A percentile compares a stretch with the other conserved stretches of the same genome.
phyloP scores from a whole-genome alignment of 92 coral and sea anemone genomes.

The Epizoanthus scotinus region DNA sequence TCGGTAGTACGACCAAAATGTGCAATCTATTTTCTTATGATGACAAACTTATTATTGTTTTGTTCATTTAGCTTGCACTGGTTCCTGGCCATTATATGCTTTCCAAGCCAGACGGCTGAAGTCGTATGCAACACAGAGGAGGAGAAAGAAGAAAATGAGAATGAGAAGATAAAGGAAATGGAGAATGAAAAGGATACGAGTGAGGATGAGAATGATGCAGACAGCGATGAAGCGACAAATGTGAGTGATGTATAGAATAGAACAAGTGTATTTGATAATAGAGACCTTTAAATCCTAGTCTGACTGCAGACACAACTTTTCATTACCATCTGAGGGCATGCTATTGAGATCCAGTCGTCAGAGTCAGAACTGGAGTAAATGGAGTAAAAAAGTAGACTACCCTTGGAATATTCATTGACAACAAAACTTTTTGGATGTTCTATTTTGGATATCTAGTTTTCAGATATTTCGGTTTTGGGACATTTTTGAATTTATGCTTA shows the following conservation, averaged over 20 bases:
- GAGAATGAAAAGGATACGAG: conserved; percentile 24
- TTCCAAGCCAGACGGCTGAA: conserved; percentile 57
- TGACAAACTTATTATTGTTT: background rate
- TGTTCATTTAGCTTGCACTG: conserved; percentile 73
- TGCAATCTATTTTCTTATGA: background rate
- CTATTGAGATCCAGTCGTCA: no score
- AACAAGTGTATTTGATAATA: no score
- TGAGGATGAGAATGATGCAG: conserved; percentile 36
- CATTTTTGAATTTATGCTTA: no score
- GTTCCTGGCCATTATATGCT: conserved; percentile 88
- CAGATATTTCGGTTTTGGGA: no score
- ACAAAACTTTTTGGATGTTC: no score
- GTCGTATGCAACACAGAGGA: conserved; percentile 42
- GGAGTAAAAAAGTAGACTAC: no score
- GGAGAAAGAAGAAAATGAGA: conserved; percentile 13
- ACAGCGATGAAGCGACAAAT: conserved; percentile 19
- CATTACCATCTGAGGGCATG: no score
- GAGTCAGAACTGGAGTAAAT: no score
- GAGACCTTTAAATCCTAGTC: no score
- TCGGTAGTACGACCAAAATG: background rate
- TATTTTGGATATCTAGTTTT: no score
- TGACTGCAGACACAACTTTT: no score
- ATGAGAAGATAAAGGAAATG: background rate
- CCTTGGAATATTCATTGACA: no score
- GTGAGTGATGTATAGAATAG: background rate